Evolutionary conservation across 1,140 invertebrate species (phyloP).

Genomic region (Drosophila parabipectinata): DNA sequence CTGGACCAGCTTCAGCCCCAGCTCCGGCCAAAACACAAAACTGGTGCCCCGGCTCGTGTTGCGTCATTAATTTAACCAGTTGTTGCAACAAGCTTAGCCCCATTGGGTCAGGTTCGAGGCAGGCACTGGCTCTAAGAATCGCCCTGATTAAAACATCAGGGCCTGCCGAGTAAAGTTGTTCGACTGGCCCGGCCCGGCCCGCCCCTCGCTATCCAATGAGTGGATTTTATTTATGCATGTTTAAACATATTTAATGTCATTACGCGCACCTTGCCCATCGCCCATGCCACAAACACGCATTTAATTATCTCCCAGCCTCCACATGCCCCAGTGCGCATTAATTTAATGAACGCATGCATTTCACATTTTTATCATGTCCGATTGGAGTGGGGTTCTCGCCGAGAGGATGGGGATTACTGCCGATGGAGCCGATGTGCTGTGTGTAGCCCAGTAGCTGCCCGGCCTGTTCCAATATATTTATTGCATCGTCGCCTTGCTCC

Average conservation of each 20-base stretch:
- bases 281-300: constrained; percentile 68
- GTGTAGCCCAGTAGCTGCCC: constrained; percentile 53
- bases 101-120: constrained; percentile 61
- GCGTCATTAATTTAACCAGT: constrained; percentile 80
- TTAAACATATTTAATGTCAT: constrained; percentile 83
- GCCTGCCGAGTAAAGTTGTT: constrained; percentile 38
- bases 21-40: constrained; percentile 6
- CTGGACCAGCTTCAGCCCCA: neutral
- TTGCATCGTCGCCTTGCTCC: constrained; percentile 57
- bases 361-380: constrained; percentile 71
- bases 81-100: constrained; percentile 66
- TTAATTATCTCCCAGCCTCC: constrained; percentile 67
- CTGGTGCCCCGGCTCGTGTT: constrained; percentile 57
- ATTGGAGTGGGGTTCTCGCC: constrained; percentile 6
- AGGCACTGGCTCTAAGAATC: constrained; percentile 44
- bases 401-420: neutral
- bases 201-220: constrained; percentile 2
- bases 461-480: constrained; percentile 76
- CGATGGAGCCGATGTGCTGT: neutral
- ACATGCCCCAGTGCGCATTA: constrained; percentile 60
- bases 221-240: constrained; percentile 77
- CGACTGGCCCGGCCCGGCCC: constrained; percentile 7
- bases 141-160: constrained; percentile 77
- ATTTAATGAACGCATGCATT: constrained; percentile 77
- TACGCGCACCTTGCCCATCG: constrained; percentile 63